Base-by-base conservation (phyloP, 2,797 vertebrate genomes). In the Peromyscus eremicus region DNA sequence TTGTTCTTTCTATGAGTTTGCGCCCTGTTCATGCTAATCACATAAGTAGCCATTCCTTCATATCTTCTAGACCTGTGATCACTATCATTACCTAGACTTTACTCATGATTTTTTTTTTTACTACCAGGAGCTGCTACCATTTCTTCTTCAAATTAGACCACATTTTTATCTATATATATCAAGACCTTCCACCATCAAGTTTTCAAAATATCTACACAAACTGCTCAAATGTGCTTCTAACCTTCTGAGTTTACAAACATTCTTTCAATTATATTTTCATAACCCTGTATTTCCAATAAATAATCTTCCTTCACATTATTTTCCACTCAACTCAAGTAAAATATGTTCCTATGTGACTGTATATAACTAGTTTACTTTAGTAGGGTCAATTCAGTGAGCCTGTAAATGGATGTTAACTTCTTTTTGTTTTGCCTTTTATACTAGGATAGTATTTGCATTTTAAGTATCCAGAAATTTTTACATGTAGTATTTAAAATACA, bases 401-500 rank as follows among this genome's bases (percentile, higher is more conserved):
- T 12, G 64, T 60, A 1, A 77, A 89, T 17, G 21, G 40, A 64
- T 49, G 77, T 83, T 92, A 0, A 68, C 17, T 43, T 90, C 12
- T 84, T 62, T 40, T 34, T 34, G 43, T 86, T 80, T 46, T 43
- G 1, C 1, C 76, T 64, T 84, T 21, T 46, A 64, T 57, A 70
- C 5, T 80, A 12, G 3, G 29, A 66, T 71, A 76, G 32, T 71
- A 37, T 16, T 27, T 64, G 34, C 60, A 5, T n/a, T 95, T 73
- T 64, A 71, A 71, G 49, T 91, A 4, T 68, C 14, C 27, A 83
- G 2, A 5, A 34, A 40, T 43, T 80, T 70, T 70, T 27, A 66
- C 92, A 83, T 75, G 43, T 37, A 92, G 57, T 91, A 81, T 49
- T 95, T 21, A 55, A 57, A 87, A 55, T 89, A 21, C 55, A 57